phyloP scores from a whole-genome alignment of 2,113 vertebrate species.

The Thamnaconus septentrionalis region DNA sequence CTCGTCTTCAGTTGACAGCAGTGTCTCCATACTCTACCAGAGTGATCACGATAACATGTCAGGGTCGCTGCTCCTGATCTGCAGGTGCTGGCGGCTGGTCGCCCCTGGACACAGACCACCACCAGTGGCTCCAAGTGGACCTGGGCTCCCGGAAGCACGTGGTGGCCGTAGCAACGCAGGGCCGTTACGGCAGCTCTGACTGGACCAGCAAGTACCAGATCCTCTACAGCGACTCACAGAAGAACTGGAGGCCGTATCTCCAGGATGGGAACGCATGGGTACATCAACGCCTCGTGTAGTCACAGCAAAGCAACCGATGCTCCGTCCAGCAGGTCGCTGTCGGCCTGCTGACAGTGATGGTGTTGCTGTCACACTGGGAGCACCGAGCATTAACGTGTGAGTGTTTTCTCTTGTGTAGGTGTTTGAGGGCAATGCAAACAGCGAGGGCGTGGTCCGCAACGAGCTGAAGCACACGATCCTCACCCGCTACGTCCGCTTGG shows the following conservation, averaged over 20 bases:
- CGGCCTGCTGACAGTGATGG: no score
- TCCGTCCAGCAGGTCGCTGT: not conserved
- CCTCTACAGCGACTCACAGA: constrained; percentile 92
- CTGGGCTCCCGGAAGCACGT: constrained; percentile 89
- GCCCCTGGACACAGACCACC: constrained; percentile 86
- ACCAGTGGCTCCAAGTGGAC: constrained; percentile 95
- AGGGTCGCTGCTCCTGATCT: not conserved
- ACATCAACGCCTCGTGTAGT: constrained; percentile 15
- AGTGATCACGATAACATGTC: not conserved
- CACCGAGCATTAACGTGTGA: not conserved
- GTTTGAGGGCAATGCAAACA: constrained; percentile 91
- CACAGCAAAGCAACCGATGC: no score
- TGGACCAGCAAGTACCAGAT: constrained; percentile 91
- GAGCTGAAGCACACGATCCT: constrained; percentile 84
- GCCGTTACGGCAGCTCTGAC: constrained; percentile 91
- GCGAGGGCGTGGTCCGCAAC: constrained; percentile 83
- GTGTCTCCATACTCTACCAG: not conserved
- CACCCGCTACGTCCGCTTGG: constrained; percentile 86
- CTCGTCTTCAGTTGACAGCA: not conserved
- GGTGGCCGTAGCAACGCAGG: constrained; percentile 89
- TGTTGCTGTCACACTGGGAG: not conserved
- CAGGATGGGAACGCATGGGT: constrained; percentile 88
- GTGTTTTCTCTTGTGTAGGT: constrained; percentile 71
- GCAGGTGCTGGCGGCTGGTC: constrained; percentile 93
- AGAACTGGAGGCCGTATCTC: constrained; percentile 94